Base-by-base conservation (phyloP, 2,113 vertebrate species). In the Phainopepla nitens region DNA sequence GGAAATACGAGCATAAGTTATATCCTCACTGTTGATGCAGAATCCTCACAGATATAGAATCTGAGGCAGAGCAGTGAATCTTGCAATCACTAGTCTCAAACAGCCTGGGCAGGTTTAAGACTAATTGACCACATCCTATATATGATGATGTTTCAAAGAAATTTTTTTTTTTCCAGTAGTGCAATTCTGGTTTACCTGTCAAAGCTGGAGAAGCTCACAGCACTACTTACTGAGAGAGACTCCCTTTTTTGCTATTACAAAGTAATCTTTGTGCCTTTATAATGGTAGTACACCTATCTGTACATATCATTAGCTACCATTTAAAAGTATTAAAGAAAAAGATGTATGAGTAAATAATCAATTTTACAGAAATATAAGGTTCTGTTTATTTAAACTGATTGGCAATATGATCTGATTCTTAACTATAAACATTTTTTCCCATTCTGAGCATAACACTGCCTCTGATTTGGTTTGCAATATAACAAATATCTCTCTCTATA, bases 331-430 rank as follows among this genome's bases (percentile, higher is more conserved):
- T 56, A 45, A 61, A 78, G 23, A 51, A 36, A 68, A 68, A 69
- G 2, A 35, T 8, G 35, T 4, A 13, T 1, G 3, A 60, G 7
- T 49, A 89, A 80, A 70, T 39, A 70, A 82, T 22, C 24, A 41
- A 28, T 44, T 36, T 68, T 68, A 6, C 28, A 81, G 19, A 78
- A 44, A 78, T 49, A 45, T 45, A 9, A 13, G 6, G 4, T 54
- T 62, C 42, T 93, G 51, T 81, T 94, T 85, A 73, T 51, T 69
- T 88, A 80, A 64, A 36, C 18, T 81, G 39, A 71, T 58, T 39
- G 4, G 20, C 51, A 91, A 71, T 6, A 47, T 41, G 33, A 82
- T 36, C 7, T 54, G 13, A 19, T 60, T 64, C 68, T 41, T 39
- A 71, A 31, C 18, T 73, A 35, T 9, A 36, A 79, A 45, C 12